Base-by-base conservation (phyloP, 92 coral and sea anemone genomes). In the Virgularia gustaviana region DNA sequence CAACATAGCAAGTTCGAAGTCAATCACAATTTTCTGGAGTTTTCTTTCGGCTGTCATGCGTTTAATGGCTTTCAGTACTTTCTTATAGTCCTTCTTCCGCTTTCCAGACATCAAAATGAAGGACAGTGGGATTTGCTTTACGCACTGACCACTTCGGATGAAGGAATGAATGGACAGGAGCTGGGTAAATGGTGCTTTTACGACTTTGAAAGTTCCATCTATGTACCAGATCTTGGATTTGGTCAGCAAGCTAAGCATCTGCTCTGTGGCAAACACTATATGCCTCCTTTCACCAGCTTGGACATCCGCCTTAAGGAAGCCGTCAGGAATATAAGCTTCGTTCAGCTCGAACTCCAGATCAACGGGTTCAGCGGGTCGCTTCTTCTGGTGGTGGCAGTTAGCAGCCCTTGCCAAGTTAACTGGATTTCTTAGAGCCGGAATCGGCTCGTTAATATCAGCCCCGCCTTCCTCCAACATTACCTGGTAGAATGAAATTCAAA, bases 41-140 rank as follows among this genome's bases (percentile, higher is more conserved):
- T n/a, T n/a, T n/a, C n/a, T n/a, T n/a, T n/a, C n/a, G n/a, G n/a
- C n/a, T n/a, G n/a, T n/a, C n/a, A n/a, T n/a, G n/a, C n/a, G n/a
- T n/a, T n/a, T n/a, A n/a, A n/a, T n/a, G n/a, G n/a, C n/a, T n/a
- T n/a, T n/a, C n/a, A n/a, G n/a, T n/a, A n/a, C n/a, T n/a, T n/a
- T n/a, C n/a, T n/a, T n/a, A 57, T 79, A 79, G 54, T 79, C 79
- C 0, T 12, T 28, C 22, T 43, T 56, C 18, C 72, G 43, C 2
- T 22, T 38, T 1, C 44, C 53, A 0, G 83, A 57, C 83, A 79
- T 79, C 28, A 79, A 30, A 13, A 79, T 44, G 32, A 56, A 79
- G 28, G 61, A 18, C 3, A 77, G 76, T 23, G 81, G 81, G 1
- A 77, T 75, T 66, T 79, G 83, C 39, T 79, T 79, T 0, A 62